Conservation (phyloP, 1,140 invertebrate genomes). For the Dufourea novaeangliae region DNA sequence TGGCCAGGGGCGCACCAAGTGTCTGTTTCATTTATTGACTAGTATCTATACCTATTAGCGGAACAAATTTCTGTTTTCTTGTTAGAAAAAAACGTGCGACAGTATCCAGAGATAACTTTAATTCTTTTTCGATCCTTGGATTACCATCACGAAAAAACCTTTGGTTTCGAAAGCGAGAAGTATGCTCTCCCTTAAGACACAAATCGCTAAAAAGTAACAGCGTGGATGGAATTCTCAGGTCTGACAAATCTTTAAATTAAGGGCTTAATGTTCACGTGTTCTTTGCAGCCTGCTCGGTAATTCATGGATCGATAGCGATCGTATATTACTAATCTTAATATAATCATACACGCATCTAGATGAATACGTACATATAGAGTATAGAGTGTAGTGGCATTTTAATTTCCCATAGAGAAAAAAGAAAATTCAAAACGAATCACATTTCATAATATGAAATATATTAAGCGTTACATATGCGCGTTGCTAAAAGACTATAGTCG, state of each 20-base stretch:
- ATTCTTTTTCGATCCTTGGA: slow-evolving; percentile 58
- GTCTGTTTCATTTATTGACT: slow-evolving; percentile 75
- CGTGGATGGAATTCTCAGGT: slow-evolving; percentile 74
- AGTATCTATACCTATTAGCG: slow-evolving; percentile 73
- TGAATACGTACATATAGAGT: not conserved
- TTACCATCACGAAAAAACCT: slow-evolving; percentile 56
- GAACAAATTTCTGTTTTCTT: slow-evolving; percentile 75
- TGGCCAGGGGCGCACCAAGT: slow-evolving; percentile 69
- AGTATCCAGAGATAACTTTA: slow-evolving; percentile 65
- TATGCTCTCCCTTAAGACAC: slow-evolving; percentile 49
- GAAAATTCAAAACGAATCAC: not conserved
- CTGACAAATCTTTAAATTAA: slow-evolving; percentile 70
- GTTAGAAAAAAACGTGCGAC: slow-evolving; percentile 61
- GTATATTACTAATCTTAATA: slow-evolving; percentile 4
- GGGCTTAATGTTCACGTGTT: slow-evolving; percentile 73
- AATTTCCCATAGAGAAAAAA: not conserved
- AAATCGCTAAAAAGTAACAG: slow-evolving; percentile 70
- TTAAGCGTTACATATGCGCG: not conserved
- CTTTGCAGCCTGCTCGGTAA: slow-evolving; percentile 65
- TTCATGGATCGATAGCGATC: slow-evolving; percentile 52
- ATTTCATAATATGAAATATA: not conserved
- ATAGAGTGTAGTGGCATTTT: not conserved
- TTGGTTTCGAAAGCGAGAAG: slow-evolving; percentile 62
- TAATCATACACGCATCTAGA: not conserved
- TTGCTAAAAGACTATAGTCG: not conserved